Evolutionary conservation across 2,888 invertebrate species (phyloP), one percentile per base, ranked within the genome.

Genomic region (Endomychus coccineus): DNA sequence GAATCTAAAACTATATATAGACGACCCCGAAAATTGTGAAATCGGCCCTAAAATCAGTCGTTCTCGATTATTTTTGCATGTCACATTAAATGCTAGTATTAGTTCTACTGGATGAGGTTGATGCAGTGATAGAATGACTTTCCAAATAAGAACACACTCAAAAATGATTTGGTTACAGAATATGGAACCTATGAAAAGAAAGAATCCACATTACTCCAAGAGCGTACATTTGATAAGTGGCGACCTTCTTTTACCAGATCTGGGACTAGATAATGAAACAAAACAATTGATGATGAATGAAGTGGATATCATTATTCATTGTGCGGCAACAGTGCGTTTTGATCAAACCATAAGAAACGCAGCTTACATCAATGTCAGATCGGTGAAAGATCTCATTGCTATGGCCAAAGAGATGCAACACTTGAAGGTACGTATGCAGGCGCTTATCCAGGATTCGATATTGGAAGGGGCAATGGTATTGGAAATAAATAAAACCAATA

Each of bases 261-360:
- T 78, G 25, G 77, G 75, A 17, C 52, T 77, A 29, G 68, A 64
- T 40, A 54, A 62, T 3, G 59, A 68, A 12, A 72, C 76, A 50
- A 71, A 72, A 45, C 55, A 63, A 23, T 51, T 59, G 10, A 49
- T 76, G 13, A 56, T 60, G 14, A 63, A 71, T 10, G 70, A 79
- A 47, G 76, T 82, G 19, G 64, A 70, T 30, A 66, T 82, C 29
- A 75, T 86, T 9, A 77, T 86, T 58, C 84, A 86, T 58, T 77
- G 77, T 27, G 85, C 84, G 2, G 85, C 84, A 1, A 83, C 83
- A 1, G 78, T 85, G 12, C 71, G 76, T 44, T 86, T 87, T 56
- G 80, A 84, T 55, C 84, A 84, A 55, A 74, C 73, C 29, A 62
- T 86, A 9, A 71, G 73, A 61, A 58, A 69, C n/a, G 79, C 84